Evolutionary conservation across 2,888 invertebrate species (phyloP).

Genomic region (Chalcosyrphus nemorum): DNA sequence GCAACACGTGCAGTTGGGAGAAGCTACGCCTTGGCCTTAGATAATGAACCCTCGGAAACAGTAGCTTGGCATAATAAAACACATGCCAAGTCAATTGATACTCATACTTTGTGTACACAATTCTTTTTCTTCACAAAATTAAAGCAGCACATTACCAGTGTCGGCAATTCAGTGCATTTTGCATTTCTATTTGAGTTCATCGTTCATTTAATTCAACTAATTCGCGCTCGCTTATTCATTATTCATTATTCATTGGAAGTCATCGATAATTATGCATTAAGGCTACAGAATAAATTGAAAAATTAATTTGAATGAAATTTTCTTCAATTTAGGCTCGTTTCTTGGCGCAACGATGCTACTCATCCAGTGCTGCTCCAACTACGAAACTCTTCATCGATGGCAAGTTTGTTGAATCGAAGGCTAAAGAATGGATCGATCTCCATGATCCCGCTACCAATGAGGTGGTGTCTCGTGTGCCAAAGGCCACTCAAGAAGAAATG

Average conservation of each 20-base stretch:
- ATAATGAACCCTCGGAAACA: too few species aligned
- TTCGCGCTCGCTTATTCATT: not conserved
- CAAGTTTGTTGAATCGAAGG: constrained; percentile 95
- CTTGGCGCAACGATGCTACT: constrained; percentile 82
- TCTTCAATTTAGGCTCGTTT: constrained; percentile 75
- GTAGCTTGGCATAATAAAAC: too few species aligned
- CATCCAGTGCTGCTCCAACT: constrained; percentile 85
- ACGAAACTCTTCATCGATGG: constrained; percentile 98
- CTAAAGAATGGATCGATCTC: constrained; percentile 96
- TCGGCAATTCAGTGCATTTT: not conserved
- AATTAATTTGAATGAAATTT: constrained; percentile 7
- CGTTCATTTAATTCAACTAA: not conserved
- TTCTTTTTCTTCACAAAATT: too few species aligned
- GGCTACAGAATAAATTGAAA: too few species aligned
- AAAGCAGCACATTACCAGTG: not conserved
- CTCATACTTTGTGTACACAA: too few species aligned
- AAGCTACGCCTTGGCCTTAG: too few species aligned
- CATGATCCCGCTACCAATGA: constrained; percentile 97
- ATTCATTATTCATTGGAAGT: not conserved
- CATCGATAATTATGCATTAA: not conserved
- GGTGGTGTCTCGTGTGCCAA: constrained; percentile 92
- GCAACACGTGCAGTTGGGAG: too few species aligned
- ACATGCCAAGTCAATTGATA: too few species aligned
- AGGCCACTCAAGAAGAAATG: constrained; percentile 94
- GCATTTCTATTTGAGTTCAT: not conserved